Evolutionary conservation across 1,140 invertebrate species (phyloP).

Genomic region (Leptopilina clavipes): DNA sequence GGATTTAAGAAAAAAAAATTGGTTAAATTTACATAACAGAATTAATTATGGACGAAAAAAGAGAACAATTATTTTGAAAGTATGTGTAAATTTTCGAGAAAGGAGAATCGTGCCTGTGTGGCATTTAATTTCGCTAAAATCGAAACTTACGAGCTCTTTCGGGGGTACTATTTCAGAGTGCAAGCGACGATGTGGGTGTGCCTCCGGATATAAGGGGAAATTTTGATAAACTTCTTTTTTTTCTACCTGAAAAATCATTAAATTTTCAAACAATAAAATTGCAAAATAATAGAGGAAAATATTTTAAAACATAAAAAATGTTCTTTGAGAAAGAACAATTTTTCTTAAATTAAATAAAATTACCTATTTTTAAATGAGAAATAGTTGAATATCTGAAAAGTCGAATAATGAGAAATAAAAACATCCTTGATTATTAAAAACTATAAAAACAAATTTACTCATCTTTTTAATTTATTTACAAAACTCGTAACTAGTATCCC

Average conservation of each 20-base stretch:
- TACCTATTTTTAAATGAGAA: too few relatives aligned
- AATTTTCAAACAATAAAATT: neutral
- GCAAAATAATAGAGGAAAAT: neutral
- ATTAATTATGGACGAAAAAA: too few relatives aligned
- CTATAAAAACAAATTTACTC: conserved; percentile 26
- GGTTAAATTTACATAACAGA: neutral
- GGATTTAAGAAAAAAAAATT: neutral
- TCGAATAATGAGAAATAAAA: too few relatives aligned
- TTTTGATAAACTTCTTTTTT: conserved; percentile 45
- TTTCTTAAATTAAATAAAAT: too few relatives aligned
- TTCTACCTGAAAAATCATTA: neutral
- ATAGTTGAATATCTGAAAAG: too few relatives aligned
- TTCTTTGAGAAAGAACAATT: too few relatives aligned
- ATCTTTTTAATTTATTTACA: conserved; percentile 22
- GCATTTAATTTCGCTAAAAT: conserved; percentile 59
- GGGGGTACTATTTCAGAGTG: conserved; percentile 54
- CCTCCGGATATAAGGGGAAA: conserved; percentile 50
- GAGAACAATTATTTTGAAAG: too few relatives aligned
- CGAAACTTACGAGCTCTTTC: conserved; percentile 47
- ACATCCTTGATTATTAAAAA: neutral
- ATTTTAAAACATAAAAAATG: too few relatives aligned
- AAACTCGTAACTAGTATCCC: neutral
- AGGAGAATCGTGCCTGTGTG: conserved; percentile 23
- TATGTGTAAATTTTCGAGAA: neutral
- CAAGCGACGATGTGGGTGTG: conserved; percentile 57